Base-by-base conservation (phyloP, 2,888 invertebrate genomes). In the Meteorus cinctellus region DNA sequence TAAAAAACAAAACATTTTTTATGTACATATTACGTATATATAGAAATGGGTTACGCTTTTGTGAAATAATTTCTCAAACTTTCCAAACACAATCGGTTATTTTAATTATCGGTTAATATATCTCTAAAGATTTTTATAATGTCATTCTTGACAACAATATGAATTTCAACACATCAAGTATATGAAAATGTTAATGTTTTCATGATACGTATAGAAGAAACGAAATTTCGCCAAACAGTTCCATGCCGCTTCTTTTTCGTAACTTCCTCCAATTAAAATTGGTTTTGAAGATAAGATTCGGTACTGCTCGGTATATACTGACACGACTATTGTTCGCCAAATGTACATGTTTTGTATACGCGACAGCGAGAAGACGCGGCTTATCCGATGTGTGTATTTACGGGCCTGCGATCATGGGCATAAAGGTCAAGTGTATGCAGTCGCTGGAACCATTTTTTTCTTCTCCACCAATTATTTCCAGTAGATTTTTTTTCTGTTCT, bases 241-340 rank as follows among this genome's bases (percentile, higher is more conserved):
- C 65, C 19, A 36, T 36, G 55, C 55, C 55, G 55, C 79, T 80
- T 81, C 77, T 79, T 80, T 84, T 87, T 88, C 86, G 88, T 86
- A 88, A 88, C 85, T 85, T 88, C 88, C 88, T 87, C 78, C 85
- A 86, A 87, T 88, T 87, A 87, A 86, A 86, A 85, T 84, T 81
- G 85, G 82, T 82, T 55, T 55, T 81, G 82, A 80, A 87, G 87
- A 86, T 87, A 86, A 85, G 84, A 80, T 81, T 82, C 82, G 81
- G 77, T 72, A 77, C 72, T 72, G 76, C 65, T 8, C 14, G 16
- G 41, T 55, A 65, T 74, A 80, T 77, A 81, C 75, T 78, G 60
- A 72, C 72, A 77, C n/a, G 62, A 67, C 84, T 81, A 88, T 87
- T 87, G 87, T 88, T 87, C 80, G 78, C 16, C 29, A 60, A 55